Conservation (phyloP, 2,888 invertebrate species). For the Exephanes ischioxanthus region DNA sequence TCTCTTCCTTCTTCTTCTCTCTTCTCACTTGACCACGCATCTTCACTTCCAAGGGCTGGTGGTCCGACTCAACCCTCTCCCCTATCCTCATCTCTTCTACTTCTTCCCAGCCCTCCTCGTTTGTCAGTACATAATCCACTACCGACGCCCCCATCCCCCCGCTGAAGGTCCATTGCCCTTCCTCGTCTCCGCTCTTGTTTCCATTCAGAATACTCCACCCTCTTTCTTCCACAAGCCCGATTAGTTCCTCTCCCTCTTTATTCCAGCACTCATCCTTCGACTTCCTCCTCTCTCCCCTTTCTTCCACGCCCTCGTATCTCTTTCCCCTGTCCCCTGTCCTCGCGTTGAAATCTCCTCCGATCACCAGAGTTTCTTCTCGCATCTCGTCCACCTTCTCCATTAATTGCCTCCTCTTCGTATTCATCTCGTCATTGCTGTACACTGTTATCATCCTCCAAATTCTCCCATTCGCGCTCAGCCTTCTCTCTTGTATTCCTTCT, state of each 20-base stretch:
- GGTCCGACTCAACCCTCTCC: slow-evolving; percentile 36
- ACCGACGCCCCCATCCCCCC: slow-evolving; percentile 5
- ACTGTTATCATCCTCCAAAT: slow-evolving; percentile 1
- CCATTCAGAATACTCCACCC: slow-evolving; percentile 23
- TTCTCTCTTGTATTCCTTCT: slow-evolving; percentile 13
- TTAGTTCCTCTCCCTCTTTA: background rate
- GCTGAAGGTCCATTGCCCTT: slow-evolving; percentile 14
- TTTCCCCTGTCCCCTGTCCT: slow-evolving; percentile 2
- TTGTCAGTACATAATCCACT: slow-evolving; percentile 14
- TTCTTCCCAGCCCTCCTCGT: slow-evolving; percentile 10
- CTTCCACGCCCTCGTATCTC: background rate
- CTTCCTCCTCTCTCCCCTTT: background rate
- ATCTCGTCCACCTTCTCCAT: background rate
- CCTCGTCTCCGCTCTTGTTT: slow-evolving; percentile 4
- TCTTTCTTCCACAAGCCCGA: background rate
- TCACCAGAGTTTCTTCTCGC: background rate
- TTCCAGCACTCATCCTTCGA: slow-evolving; percentile 9
- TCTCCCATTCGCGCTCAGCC: background rate
- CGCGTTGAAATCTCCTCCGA: slow-evolving; percentile 18
- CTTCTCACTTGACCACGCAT: background rate
- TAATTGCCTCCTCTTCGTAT: background rate
- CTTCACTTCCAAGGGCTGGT: slow-evolving; percentile 12
- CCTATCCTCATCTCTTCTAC: background rate
- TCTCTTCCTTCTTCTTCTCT: background rate
- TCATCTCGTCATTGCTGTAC: slow-evolving; percentile 21